Conservation (phyloP, 1,140 invertebrate species). For the Calephelis virginiensis region DNA sequence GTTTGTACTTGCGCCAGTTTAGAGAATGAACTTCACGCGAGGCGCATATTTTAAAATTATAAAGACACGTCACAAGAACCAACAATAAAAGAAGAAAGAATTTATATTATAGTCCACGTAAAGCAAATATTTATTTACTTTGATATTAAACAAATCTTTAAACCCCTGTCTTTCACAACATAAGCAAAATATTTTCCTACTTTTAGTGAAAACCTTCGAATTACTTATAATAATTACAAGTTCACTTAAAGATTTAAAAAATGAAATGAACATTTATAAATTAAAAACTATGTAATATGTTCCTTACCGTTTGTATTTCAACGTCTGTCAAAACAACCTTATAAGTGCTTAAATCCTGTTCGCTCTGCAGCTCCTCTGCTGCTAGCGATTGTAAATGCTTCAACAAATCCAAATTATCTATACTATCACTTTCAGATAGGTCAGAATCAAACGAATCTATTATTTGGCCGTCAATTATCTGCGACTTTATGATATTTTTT, state of each 20-base stretch:
- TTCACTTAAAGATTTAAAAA: neutral
- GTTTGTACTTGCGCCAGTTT: no score
- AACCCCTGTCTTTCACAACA: no score
- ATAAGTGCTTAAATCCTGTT: conserved; percentile 63
- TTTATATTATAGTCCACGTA: no score
- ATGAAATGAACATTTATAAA: neutral
- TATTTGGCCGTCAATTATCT: conserved; percentile 57
- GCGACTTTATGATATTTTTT: conserved; percentile 50
- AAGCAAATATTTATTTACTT: no score
- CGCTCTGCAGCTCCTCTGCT: conserved; percentile 49
- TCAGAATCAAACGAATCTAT: conserved; percentile 48
- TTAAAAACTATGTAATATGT: neutral
- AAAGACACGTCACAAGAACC: no score
- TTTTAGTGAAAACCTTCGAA: no score
- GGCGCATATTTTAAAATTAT: no score
- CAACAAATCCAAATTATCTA: conserved; percentile 65
- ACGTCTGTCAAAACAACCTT: conserved; percentile 71
- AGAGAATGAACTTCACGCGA: no score
- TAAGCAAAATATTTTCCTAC: no score
- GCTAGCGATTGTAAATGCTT: conserved; percentile 66
- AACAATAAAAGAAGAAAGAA: no score
- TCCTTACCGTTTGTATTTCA: conserved; percentile 56
- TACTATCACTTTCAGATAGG: conserved; percentile 42
- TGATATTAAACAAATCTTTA: no score
- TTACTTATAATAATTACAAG: neutral